A percentile compares a stretch with the other conserved stretches of the same genome.
phyloP scores from a whole-genome alignment of 2,113 vertebrate species.

The Sinosuthora webbiana region DNA sequence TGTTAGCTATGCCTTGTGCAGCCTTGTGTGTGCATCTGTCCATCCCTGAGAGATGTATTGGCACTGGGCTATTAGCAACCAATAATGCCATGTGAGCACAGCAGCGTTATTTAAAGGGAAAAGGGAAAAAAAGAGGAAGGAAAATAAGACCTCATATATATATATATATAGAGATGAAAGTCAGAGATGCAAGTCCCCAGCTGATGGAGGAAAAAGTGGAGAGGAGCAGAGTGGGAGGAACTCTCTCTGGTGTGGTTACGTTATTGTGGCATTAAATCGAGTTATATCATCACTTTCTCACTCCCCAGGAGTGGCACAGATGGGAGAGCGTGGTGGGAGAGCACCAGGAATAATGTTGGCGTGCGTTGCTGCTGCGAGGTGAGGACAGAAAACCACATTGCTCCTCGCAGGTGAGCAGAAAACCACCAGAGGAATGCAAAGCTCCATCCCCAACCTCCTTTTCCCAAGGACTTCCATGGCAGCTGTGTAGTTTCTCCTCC shows the following conservation, averaged over 20 bases:
- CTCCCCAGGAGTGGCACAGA: constrained; percentile 36
- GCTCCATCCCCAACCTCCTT: neutral
- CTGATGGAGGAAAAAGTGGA: neutral
- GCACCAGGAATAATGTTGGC: constrained; percentile 19
- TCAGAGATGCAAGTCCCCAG: neutral
- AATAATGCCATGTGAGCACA: neutral
- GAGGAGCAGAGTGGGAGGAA: constrained; percentile 30
- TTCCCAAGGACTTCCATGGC: neutral
- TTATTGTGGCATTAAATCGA: neutral
- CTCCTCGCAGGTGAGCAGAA: neutral
- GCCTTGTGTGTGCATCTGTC: neutral
- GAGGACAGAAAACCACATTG: neutral
- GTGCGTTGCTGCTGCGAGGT: neutral
- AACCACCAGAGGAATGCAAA: accelerated
- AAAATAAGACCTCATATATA: neutral
- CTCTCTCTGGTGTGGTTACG: neutral
- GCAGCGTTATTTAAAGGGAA: neutral
- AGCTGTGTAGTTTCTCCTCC: neutral
- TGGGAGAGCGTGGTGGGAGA: constrained; percentile 13
- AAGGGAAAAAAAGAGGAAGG: accelerated
- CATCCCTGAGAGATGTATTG: neutral
- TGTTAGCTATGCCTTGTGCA: neutral
- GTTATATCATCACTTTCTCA: constrained; percentile 45
- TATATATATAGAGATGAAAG: neutral
- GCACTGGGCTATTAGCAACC: neutral